Conservation (phyloP, 2,113 vertebrate genomes). For the Chinchilla lanigera region DNA sequence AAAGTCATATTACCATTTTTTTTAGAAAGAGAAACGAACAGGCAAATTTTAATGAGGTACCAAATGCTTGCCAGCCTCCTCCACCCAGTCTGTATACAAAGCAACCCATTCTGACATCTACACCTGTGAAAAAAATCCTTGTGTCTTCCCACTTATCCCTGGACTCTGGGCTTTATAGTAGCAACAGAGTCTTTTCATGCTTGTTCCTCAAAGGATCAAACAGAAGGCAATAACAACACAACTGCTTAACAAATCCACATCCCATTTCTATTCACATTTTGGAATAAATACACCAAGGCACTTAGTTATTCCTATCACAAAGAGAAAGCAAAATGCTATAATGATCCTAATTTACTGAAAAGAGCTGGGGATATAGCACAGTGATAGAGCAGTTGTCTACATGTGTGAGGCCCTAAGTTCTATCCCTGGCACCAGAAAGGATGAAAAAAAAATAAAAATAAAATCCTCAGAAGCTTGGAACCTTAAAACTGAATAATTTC, state of each 20-base stretch:
- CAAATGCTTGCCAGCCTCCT: neutral
- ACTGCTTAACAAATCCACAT: neutral
- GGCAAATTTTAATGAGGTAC: neutral
- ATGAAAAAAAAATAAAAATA: neutral
- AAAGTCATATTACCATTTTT: neutral
- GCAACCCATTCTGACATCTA: neutral
- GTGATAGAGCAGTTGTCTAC: neutral
- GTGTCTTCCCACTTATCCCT: neutral
- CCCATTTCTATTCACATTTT: slow-evolving; percentile 21
- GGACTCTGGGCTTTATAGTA: neutral
- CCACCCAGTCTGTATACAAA: neutral
- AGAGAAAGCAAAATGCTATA: slow-evolving; percentile 33
- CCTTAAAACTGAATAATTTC: neutral
- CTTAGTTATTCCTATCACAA: neutral
- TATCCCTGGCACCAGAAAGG: neutral
- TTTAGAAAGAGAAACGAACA: neutral
- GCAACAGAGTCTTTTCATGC: neutral
- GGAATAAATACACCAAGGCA: neutral
- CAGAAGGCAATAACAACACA: neutral
- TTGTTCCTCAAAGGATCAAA: neutral
- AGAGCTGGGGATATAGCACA: neutral
- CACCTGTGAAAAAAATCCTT: neutral
- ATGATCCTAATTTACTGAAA: neutral
- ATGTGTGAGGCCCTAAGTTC: neutral
- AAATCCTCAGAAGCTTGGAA: neutral